Evolutionary conservation across 2,888 invertebrate genomes (phyloP).

Genomic region (Lingula anatina): DNA sequence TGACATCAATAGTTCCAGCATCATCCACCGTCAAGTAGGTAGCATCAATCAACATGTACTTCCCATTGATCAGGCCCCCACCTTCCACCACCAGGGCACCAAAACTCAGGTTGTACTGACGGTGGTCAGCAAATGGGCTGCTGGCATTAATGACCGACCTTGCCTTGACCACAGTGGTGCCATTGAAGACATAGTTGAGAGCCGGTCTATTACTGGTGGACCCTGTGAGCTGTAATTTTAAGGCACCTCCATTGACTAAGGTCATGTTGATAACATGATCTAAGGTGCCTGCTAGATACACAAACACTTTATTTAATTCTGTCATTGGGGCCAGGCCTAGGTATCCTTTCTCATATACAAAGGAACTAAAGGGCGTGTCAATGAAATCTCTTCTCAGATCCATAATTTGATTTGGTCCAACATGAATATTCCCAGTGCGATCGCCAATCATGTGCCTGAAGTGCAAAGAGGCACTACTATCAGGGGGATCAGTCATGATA

Average conservation of each 20-base stretch:
- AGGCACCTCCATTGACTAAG: slow-evolving; percentile 24
- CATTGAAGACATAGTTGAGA: slow-evolving; percentile 22
- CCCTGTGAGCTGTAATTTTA: slow-evolving; percentile 25
- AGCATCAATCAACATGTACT: slow-evolving; percentile 22
- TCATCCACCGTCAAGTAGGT: slow-evolving; percentile 27
- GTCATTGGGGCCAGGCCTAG: slow-evolving; percentile 31
- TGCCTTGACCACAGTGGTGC: slow-evolving; percentile 28
- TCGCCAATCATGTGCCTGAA: slow-evolving; percentile 37
- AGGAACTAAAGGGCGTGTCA: slow-evolving; percentile 31
- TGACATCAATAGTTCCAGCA: slow-evolving; percentile 28
- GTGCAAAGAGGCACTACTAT: slow-evolving; percentile 17
- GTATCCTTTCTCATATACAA: slow-evolving; percentile 28
- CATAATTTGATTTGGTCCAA: slow-evolving; percentile 31
- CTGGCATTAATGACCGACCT: slow-evolving; percentile 24
- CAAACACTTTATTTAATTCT: slow-evolving; percentile 25
- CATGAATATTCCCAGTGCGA: slow-evolving; percentile 25
- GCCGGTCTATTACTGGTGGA: slow-evolving; percentile 21
- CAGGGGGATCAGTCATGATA: slow-evolving; percentile 15
- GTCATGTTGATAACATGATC: slow-evolving; percentile 32
- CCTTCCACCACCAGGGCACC: slow-evolving; percentile 26
- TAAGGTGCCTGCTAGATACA: slow-evolving; percentile 26
- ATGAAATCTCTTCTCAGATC: slow-evolving; percentile 23
- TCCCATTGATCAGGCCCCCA: slow-evolving; percentile 24
- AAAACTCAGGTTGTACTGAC: slow-evolving; percentile 21
- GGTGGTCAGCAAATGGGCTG: slow-evolving; percentile 22